Evolutionary conservation across 2,113 vertebrate species (phyloP).

Genomic region (Sylvia atricapilla): DNA sequence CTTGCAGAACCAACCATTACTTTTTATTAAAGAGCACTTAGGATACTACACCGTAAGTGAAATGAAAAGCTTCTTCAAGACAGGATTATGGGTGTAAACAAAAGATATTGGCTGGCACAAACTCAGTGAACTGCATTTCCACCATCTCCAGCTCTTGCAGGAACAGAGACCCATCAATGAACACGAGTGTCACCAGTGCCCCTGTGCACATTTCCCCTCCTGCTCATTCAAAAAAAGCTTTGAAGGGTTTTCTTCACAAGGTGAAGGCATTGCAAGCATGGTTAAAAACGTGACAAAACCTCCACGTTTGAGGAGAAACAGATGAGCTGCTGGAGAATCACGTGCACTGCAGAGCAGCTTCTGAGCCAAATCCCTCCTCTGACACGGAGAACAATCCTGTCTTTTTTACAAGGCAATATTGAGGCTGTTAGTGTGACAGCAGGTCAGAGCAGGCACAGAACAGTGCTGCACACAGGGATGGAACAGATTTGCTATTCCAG

Average conservation of each 20-base stretch:
- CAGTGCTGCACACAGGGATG: fast-evolving
- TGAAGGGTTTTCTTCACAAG: background rate
- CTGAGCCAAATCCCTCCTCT: fast-evolving
- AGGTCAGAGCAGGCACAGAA: background rate
- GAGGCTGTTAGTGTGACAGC: background rate
- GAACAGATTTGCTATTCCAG: background rate
- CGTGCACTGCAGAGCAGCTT: background rate
- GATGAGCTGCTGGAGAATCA: background rate
- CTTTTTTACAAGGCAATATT: background rate
- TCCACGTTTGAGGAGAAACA: background rate
- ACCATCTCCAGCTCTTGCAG: background rate
- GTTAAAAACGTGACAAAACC: background rate
- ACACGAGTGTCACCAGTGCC: background rate
- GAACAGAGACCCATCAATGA: background rate
- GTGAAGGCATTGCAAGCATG: background rate
- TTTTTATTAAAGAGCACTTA: background rate
- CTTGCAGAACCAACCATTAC: background rate
- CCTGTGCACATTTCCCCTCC: fast-evolving
- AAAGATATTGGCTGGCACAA: background rate
- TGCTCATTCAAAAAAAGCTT: background rate
- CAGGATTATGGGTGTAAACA: background rate
- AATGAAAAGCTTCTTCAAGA: background rate
- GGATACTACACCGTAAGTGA: fast-evolving
- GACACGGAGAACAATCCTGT: background rate
- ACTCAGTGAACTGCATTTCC: background rate